Conservation (phyloP, 2,113 vertebrate genomes). For the Glaucidium brasilianum region DNA sequence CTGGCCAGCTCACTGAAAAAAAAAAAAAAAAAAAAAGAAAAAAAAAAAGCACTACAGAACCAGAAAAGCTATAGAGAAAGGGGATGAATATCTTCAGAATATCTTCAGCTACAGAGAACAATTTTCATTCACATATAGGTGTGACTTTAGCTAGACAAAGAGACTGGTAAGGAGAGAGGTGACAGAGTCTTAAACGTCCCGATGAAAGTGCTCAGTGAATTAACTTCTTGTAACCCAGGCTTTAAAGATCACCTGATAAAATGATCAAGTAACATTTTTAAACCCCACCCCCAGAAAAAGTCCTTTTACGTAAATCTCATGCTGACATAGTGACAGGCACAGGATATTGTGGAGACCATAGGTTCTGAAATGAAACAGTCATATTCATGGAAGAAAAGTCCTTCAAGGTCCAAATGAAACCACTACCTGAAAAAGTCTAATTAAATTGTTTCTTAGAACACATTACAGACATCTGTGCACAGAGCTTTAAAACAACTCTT, state of each 20-base stretch:
- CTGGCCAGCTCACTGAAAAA: neutral
- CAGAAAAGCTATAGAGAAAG: neutral
- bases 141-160: neutral
- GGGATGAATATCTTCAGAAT: neutral
- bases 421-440: neutral
- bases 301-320: neutral
- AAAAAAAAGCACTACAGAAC: too few relatives aligned
- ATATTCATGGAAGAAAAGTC: neutral
- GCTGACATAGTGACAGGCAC: neutral
- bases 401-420: neutral
- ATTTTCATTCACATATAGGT: neutral
- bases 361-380: neutral
- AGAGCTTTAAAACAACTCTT: neutral
- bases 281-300: neutral
- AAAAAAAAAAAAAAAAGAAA: neutral
- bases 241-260: neutral
- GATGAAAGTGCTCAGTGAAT: neutral
- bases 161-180: neutral
- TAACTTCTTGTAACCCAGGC: neutral
- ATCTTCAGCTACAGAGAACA: neutral
- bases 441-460: neutral
- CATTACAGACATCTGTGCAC: accelerated
- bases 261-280: neutral
- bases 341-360: neutral
- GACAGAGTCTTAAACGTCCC: too few relatives aligned